A percentile compares a stretch with the other conserved stretches of the same genome.
phyloP scores from a whole-genome alignment of 2,888 invertebrate species.

The Macrosoma leucophasiata region DNA sequence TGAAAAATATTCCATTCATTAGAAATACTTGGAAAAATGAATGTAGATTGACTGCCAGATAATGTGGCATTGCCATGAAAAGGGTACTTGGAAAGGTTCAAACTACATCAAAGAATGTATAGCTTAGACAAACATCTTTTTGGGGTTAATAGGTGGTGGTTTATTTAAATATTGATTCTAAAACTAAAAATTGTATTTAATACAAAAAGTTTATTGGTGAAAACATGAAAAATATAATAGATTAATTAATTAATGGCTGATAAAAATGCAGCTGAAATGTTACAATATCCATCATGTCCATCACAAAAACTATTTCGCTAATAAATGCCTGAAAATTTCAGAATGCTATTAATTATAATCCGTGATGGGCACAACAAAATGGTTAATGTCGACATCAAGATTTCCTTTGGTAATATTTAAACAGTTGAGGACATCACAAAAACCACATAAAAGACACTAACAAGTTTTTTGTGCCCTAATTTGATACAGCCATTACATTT shows the following conservation, averaged over 20 bases:
- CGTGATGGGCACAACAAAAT: slow-evolving; percentile 70
- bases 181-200: slow-evolving; percentile 76
- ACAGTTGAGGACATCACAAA: slow-evolving; percentile 58
- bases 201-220: slow-evolving; percentile 76
- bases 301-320: slow-evolving; percentile 71
- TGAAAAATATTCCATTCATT: too few relatives aligned
- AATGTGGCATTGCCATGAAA: too few relatives aligned
- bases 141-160: slow-evolving; percentile 69
- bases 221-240: slow-evolving; percentile 77
- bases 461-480: slow-evolving; percentile 72
- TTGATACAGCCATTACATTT: slow-evolving; percentile 68
- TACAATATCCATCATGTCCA: slow-evolving; percentile 74
- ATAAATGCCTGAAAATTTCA: slow-evolving; percentile 74
- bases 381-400: slow-evolving; percentile 64
- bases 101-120: slow-evolving; percentile 25
- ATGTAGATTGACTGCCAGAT: too few relatives aligned
- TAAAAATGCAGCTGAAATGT: slow-evolving; percentile 76
- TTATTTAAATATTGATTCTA: slow-evolving; percentile 73
- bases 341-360: slow-evolving; percentile 57
- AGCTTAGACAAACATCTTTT: slow-evolving; percentile 52
- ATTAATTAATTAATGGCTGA: slow-evolving; percentile 76
- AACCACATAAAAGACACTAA: slow-evolving; percentile 66
- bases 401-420: slow-evolving; percentile 61
- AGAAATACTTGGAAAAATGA: too few relatives aligned
- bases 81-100: slow-evolving; percentile 21